A percentile compares a stretch with the other conserved stretches of the same genome.
Conservation (phyloP, 2,888 invertebrate species). For the Conomelus anceps region DNA sequence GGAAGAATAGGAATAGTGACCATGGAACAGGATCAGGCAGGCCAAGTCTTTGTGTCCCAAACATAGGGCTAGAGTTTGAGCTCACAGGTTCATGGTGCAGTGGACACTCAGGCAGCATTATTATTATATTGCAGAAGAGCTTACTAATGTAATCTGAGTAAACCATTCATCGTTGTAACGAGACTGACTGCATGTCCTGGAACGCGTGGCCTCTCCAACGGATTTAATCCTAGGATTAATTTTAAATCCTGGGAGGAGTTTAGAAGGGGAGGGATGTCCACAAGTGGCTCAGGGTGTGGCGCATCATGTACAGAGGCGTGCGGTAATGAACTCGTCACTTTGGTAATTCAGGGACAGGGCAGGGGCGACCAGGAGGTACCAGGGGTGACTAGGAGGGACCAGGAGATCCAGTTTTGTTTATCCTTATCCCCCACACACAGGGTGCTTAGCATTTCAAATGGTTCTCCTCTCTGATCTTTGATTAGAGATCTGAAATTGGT, state of each 20-base stretch:
- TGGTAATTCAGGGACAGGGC: not conserved
- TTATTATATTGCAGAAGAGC: not conserved
- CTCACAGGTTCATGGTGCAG: not conserved
- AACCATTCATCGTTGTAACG: not conserved
- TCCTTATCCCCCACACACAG: not conserved
- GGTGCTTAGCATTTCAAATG: not conserved
- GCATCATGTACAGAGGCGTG: too few species aligned
- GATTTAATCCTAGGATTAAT: not conserved
- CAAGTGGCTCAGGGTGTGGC: not conserved
- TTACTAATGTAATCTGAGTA: not conserved
- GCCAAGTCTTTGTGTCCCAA: not conserved
- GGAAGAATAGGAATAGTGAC: not conserved
- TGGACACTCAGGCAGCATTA: not conserved
- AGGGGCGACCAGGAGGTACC: not conserved
- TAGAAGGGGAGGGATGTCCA: not conserved
- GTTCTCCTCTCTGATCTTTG: not conserved
- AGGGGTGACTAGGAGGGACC: too few species aligned
- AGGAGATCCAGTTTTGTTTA: not conserved
- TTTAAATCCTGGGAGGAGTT: not conserved
- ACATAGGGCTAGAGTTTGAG: too few species aligned
- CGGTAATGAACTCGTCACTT: not conserved
- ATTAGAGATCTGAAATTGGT: not conserved
- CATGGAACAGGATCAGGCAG: not conserved
- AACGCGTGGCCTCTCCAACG: too few species aligned
- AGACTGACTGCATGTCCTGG: too few species aligned